Conservation (phyloP, 2,113 vertebrate species). For the Dolichotis patagonum region DNA sequence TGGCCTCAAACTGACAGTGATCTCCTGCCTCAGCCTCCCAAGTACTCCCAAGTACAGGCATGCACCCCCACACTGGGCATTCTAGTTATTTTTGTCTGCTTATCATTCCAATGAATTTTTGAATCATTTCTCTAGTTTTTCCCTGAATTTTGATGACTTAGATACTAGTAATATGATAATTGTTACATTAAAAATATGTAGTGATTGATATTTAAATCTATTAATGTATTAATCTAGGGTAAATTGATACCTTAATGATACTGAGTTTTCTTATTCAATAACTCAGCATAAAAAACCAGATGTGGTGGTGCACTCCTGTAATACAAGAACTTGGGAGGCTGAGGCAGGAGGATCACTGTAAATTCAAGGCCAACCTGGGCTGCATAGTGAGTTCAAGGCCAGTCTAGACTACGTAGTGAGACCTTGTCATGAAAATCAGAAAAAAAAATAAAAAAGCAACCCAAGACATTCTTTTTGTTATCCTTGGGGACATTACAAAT, state of each 20-base stretch:
- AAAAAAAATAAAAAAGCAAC: background rate
- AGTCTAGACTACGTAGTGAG: background rate
- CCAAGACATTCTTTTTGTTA: background rate
- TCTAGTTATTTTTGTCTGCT: background rate
- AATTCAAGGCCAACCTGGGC: background rate
- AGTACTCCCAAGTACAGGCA: background rate
- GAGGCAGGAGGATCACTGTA: background rate
- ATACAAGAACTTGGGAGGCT: background rate
- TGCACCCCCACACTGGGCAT: background rate
- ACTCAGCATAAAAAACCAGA: background rate
- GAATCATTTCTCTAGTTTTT: constrained; percentile 6
- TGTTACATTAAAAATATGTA: background rate
- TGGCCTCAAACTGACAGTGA: background rate
- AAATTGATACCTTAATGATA: background rate
- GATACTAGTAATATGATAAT: background rate
- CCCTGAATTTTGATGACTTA: constrained; percentile 15
- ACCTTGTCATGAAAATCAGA: background rate
- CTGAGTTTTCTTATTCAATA: background rate
- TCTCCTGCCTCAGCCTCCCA: background rate
- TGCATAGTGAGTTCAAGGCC: background rate
- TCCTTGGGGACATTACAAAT: background rate
- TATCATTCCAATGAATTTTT: constrained; percentile 42
- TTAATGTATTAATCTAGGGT: background rate
- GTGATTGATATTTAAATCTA: background rate
- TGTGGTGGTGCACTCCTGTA: background rate